phyloP scores from a whole-genome alignment of 2,113 vertebrate genomes.

The Datnioides undecimradiatus region DNA sequence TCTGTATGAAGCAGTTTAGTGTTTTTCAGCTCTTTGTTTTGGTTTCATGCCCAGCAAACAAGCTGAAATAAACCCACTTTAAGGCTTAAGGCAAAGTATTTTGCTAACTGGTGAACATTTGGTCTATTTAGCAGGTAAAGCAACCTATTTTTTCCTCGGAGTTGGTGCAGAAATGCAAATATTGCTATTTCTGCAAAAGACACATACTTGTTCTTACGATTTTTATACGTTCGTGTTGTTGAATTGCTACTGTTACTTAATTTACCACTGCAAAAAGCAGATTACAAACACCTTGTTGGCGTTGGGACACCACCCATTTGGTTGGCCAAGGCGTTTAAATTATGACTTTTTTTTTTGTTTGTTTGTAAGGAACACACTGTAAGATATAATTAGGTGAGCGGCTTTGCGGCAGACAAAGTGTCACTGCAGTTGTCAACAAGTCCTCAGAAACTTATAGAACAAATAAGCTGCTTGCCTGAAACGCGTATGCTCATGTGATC shows the following conservation, averaged over 20 bases:
- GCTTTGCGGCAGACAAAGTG: constrained; percentile 31
- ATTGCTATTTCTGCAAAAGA: no score
- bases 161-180: no score
- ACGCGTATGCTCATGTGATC: background rate
- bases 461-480: background rate
- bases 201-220: no score
- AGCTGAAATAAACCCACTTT: background rate
- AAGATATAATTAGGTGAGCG: constrained; percentile 43
- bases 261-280: background rate
- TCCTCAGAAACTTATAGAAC: constrained; percentile 23
- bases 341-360: constrained; percentile 15
- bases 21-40: background rate
- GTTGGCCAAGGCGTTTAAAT: constrained; percentile 35
- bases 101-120: background rate
- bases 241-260: background rate
- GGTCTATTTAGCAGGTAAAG: background rate
- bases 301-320: constrained; percentile 16
- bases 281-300: background rate
- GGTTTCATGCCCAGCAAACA: background rate
- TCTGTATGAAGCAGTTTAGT: background rate
- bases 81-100: background rate
- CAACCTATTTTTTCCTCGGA: no score
- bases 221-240: background rate
- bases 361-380: constrained; percentile 22
- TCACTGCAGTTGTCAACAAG: constrained; percentile 30